Conservation (phyloP, 2,797 vertebrate species). For the Falco concolor region DNA sequence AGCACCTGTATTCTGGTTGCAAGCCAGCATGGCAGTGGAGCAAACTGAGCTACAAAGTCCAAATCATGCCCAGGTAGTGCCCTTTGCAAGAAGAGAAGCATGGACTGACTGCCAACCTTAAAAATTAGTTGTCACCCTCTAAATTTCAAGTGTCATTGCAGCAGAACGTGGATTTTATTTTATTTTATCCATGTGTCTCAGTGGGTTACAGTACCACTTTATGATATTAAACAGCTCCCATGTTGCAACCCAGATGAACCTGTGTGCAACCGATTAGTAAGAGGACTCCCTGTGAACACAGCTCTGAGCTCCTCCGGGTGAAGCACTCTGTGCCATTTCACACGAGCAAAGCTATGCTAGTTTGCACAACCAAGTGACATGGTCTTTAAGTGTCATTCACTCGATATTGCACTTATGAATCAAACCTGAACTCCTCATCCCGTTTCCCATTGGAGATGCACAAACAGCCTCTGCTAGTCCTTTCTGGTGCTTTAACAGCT, state of each 20-base stretch:
- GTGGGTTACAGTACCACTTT: not conserved
- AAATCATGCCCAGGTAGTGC: not conserved
- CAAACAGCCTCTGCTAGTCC: not conserved
- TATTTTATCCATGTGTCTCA: not conserved
- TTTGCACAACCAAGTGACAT: not conserved
- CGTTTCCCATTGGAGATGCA: not conserved
- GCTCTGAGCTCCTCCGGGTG: not conserved
- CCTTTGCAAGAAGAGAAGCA: not conserved
- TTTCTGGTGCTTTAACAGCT: not conserved
- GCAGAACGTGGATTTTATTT: not conserved
- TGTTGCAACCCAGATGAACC: not conserved
- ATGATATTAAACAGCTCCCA: not conserved
- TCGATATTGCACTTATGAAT: not conserved
- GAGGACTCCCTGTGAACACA: not conserved
- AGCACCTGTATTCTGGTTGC: not conserved
- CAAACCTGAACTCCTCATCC: not conserved
- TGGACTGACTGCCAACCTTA: rapidly evolving
- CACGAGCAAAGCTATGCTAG: not conserved
- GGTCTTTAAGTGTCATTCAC: not conserved
- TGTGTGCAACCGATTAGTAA: not conserved
- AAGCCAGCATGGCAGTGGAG: not conserved
- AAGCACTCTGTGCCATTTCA: not conserved
- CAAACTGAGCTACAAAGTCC: not conserved
- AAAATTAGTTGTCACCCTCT: not conserved
- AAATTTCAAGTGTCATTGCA: not conserved